phyloP scores from a whole-genome alignment of 2,888 invertebrate species.

The Chrysolina americana region DNA sequence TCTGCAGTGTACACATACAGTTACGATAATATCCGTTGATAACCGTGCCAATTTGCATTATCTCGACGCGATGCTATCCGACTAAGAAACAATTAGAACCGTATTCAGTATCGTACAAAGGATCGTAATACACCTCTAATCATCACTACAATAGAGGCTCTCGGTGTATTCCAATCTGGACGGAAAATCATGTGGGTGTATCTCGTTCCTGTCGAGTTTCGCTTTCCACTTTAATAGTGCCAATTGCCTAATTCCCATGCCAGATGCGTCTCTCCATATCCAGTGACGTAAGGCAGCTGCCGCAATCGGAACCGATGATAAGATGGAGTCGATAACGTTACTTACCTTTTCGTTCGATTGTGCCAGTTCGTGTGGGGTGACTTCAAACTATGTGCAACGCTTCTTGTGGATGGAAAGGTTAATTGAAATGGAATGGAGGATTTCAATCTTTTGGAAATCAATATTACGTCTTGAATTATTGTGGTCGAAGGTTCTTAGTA shows the following conservation, averaged over 20 bases:
- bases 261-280: not conserved
- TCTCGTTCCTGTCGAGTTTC: not conserved
- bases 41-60: not conserved
- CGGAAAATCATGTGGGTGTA: not conserved
- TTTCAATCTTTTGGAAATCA: too few species aligned
- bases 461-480: too few species aligned
- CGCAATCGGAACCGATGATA: not conserved
- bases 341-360: not conserved
- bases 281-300: slow-evolving; percentile 6
- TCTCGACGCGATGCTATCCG: not conserved
- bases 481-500: too few species aligned
- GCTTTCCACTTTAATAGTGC: slow-evolving; percentile 9
- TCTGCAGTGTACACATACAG: too few species aligned
- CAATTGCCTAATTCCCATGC: slow-evolving; percentile 7
- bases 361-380: not conserved
- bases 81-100: slow-evolving; percentile 10
- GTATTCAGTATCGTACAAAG: not conserved
- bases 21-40: not conserved
- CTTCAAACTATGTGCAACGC: too few species aligned
- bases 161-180: not conserved
- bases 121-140: slow-evolving; percentile 3
- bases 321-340: not conserved
- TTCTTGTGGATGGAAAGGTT: too few species aligned
- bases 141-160: not conserved
- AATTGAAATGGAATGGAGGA: too few species aligned